phyloP scores from a whole-genome alignment of 2,888 invertebrate species.

The Lithophane semibrunnea region DNA sequence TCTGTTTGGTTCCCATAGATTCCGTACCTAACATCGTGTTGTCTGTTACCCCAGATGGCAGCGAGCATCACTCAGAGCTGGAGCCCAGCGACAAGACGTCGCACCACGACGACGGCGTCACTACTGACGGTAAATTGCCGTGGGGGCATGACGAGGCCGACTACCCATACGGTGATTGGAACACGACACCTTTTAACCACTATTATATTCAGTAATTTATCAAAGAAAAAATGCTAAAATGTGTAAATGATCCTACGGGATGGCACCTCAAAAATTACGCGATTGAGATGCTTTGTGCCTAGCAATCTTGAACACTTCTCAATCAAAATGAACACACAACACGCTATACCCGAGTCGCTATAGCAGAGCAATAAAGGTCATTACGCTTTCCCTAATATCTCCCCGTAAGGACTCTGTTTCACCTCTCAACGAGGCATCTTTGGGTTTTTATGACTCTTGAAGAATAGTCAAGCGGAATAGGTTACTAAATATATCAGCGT shows the following conservation, averaged over 20 bases:
- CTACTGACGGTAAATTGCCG: conserved; percentile 86
- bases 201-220: background rate
- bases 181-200: conserved; percentile 56
- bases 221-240: background rate
- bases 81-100: conserved; percentile 65
- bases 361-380: background rate
- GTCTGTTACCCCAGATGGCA: conserved; percentile 67
- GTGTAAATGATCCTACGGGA: background rate
- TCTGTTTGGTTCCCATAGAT: conserved; percentile 30
- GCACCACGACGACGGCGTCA: conserved; percentile 67
- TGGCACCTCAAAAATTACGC: background rate
- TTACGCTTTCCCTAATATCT: background rate
- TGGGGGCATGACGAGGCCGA: conserved; percentile 83
- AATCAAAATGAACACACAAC: background rate
- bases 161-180: conserved; percentile 87
- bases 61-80: conserved; percentile 56
- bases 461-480: too few relatives aligned
- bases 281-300: background rate
- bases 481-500: too few relatives aligned
- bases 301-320: background rate
- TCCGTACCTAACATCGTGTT: conserved; percentile 48
- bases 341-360: background rate
- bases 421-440: too few relatives aligned
- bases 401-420: too few relatives aligned
- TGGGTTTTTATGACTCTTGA: too few relatives aligned